These are phyloP conservation scores for Orchesella cincta DNA, from an alignment of 1,140 invertebrate genomes.

Conservation along the genomic window DNA sequence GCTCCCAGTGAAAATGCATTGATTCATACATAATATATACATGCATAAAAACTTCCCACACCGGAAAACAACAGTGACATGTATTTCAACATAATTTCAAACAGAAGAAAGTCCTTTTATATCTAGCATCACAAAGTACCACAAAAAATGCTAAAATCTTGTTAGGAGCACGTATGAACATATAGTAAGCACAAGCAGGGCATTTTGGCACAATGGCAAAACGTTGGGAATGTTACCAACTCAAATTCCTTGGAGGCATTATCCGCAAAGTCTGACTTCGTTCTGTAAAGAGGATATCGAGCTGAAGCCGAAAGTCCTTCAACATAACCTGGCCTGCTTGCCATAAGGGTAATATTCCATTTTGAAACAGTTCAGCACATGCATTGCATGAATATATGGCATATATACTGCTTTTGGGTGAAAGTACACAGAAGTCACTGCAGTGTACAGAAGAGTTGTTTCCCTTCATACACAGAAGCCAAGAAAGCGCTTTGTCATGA, in stretches of 20 bases:
- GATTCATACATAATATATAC: too few species aligned
- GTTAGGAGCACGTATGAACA: too few species aligned
- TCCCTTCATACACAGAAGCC: too few species aligned
- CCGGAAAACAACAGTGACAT: conserved; percentile 14
- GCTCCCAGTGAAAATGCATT: too few species aligned
- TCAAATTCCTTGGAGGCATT: conserved; percentile 19
- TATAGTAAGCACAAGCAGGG: neutral
- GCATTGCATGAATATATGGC: neutral
- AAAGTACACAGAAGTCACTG: neutral
- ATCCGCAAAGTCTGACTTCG: conserved; percentile 1
- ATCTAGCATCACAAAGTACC: neutral
- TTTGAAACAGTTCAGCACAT: neutral
- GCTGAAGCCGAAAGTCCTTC: neutral
- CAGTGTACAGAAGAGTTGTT: too few species aligned
- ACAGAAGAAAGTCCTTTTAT: conserved; percentile 19
- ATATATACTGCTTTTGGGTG: neutral
- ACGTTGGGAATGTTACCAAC: conserved; percentile 2
- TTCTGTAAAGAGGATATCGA: neutral
- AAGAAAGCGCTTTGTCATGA: too few species aligned
- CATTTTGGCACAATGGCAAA: conserved; percentile 20
- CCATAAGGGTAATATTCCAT: neutral
- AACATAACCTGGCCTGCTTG: neutral
- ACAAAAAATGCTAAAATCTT: neutral
- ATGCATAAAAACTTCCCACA: conserved; percentile 1
- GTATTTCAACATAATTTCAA: neutral